Conservation (phyloP, 2,888 invertebrate species). For the Euproctis similis region DNA sequence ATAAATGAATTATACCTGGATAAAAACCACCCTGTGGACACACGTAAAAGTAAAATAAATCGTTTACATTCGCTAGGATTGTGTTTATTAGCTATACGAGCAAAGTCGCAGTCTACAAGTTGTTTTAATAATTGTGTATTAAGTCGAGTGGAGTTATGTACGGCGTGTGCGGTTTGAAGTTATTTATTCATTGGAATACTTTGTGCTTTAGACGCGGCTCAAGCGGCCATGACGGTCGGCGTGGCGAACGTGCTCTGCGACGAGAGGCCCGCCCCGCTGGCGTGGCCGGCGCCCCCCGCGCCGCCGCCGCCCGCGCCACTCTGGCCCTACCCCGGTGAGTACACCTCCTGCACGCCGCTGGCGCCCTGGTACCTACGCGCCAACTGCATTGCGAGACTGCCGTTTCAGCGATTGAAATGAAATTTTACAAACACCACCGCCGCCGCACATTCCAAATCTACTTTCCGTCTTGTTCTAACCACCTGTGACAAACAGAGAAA, state of each 20-base stretch:
- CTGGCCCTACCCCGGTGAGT: conserved; percentile 86
- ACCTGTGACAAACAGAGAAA: conserved; percentile 20
- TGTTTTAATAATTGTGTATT: too few relatives aligned
- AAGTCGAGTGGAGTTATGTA: too few relatives aligned
- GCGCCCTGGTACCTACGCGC: conserved; percentile 73
- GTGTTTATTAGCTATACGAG: neutral
- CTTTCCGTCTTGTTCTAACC: conserved; percentile 12
- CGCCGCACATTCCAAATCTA: conserved; percentile 6
- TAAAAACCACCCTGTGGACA: too few relatives aligned
- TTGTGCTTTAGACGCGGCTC: conserved; percentile 75
- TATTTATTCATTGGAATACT: conserved; percentile 34
- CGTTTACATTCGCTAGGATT: too few relatives aligned
- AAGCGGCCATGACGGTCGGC: conserved; percentile 81
- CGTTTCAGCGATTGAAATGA: conserved; percentile 34
- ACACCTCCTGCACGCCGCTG: conserved; percentile 68
- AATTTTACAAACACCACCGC: conserved; percentile 16
- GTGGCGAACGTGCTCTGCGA: conserved; percentile 80
- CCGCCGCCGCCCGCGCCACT: conserved; percentile 80
- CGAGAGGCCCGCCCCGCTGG: conserved; percentile 77
- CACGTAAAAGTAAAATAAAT: too few relatives aligned
- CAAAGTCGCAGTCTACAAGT: too few relatives aligned
- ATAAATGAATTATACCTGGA: too few relatives aligned
- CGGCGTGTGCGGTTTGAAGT: conserved; percentile 43
- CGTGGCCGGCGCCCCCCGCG: conserved; percentile 72
- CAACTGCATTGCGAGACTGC: conserved; percentile 71